Evolutionary conservation across 2,113 vertebrate species (phyloP).

Genomic region (Ramphastos sulfuratus): DNA sequence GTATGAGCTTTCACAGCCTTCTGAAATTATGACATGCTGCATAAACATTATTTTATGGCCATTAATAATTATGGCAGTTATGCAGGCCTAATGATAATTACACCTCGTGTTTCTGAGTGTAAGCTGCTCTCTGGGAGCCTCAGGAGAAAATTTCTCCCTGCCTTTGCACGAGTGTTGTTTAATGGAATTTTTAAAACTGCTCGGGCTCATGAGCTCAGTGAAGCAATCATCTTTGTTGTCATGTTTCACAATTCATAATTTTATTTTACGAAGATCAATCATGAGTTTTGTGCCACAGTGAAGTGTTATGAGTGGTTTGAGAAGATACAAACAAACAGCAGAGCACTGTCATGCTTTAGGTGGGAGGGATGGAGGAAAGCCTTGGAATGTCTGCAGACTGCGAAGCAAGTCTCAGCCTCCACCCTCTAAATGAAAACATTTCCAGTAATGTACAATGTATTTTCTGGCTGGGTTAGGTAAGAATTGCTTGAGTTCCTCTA

Average conservation of each 20-base stretch:
- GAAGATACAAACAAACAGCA: not conserved
- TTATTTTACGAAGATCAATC: not conserved
- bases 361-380: not conserved
- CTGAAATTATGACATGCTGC: not conserved
- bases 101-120: not conserved
- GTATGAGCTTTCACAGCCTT: not conserved
- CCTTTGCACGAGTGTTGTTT: not conserved
- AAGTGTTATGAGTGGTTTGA: not conserved
- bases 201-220: not conserved
- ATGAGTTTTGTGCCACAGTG: not conserved
- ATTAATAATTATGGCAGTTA: not conserved
- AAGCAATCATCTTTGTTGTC: not conserved
- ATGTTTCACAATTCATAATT: not conserved
- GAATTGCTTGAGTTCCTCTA: not conserved
- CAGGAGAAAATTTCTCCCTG: not conserved
- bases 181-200: not conserved
- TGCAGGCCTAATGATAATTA: not conserved
- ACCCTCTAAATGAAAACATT: not conserved
- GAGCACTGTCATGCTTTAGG: not conserved
- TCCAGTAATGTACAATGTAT: accelerated
- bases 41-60: not conserved
- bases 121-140: not conserved
- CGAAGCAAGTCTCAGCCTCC: not conserved
- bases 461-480: not conserved
- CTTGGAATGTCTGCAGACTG: not conserved